Evolutionary conservation across 2,888 invertebrate genomes (phyloP).

Genomic region (Caenorhabditis auriculariae): DNA sequence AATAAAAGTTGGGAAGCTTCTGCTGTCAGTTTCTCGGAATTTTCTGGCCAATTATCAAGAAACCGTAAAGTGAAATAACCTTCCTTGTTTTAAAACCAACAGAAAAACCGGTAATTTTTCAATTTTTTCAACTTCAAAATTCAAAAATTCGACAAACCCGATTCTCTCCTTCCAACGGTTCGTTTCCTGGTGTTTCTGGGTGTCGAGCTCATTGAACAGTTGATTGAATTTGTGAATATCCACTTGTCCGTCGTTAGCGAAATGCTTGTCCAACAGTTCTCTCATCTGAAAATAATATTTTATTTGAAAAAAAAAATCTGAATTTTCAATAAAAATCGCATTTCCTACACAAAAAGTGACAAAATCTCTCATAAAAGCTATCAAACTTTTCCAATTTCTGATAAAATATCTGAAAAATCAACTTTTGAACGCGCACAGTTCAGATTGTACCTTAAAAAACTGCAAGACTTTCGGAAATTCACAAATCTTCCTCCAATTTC

Average conservation of each 20-base stretch:
- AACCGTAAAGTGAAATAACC: too few species aligned
- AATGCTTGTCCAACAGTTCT: conserved; percentile 43
- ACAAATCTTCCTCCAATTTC: too few species aligned
- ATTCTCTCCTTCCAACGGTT: conserved; percentile 83
- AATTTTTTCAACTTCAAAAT: not conserved
- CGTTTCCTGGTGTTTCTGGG: conserved; percentile 78
- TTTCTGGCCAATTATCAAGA: conserved; percentile 2
- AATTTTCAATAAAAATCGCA: not conserved
- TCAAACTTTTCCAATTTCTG: too few species aligned
- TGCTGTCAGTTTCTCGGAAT: not conserved
- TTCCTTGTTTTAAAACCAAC: too few species aligned
- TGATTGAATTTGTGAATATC: conserved; percentile 82
- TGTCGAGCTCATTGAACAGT: conserved; percentile 82
- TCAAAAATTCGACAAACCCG: conserved; percentile 70
- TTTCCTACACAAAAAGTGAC: too few species aligned
- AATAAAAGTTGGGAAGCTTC: not conserved
- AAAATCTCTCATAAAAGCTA: too few species aligned
- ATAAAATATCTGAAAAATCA: too few species aligned
- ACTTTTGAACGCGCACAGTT: too few species aligned
- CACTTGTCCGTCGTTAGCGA: conserved; percentile 72
- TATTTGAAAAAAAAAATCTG: not conserved
- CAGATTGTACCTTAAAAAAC: too few species aligned
- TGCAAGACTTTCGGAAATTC: too few species aligned
- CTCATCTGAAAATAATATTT: conserved; percentile 41
- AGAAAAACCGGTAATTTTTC: too few species aligned